These are phyloP conservation scores for Euglossa dilemma DNA, from an alignment of 1,140 invertebrate species.

Conservation along the genomic window DNA sequence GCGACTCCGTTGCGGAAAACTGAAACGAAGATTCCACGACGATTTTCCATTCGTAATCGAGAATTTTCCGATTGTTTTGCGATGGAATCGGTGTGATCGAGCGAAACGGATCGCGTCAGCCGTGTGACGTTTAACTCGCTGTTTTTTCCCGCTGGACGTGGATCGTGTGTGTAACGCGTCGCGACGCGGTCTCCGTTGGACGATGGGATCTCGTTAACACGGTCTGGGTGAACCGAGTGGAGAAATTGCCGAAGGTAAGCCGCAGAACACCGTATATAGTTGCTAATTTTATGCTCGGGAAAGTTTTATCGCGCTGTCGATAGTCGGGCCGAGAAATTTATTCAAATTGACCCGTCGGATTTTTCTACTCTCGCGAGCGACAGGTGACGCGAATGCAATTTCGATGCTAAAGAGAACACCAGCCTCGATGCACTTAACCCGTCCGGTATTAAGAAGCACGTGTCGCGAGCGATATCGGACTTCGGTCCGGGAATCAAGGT, in stretches of 20 bases:
- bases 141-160: background rate
- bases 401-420: slow-evolving; percentile 13
- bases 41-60: background rate
- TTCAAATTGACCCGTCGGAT: slow-evolving; percentile 49
- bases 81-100: background rate
- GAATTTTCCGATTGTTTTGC: too few relatives aligned
- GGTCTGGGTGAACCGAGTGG: too few relatives aligned
- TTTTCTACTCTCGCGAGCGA: slow-evolving; percentile 2
- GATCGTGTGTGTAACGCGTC: background rate
- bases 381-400: slow-evolving; percentile 27
- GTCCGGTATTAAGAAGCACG: slow-evolving; percentile 22
- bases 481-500: slow-evolving; percentile 39
- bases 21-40: slow-evolving; percentile 4
- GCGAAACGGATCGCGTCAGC: background rate
- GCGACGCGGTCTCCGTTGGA: background rate
- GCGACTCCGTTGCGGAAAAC: background rate
- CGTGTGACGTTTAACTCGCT: background rate
- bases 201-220: slow-evolving; percentile 26
- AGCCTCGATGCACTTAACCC: slow-evolving; percentile 24
- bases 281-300: slow-evolving; percentile 33
- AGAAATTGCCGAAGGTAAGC: slow-evolving; percentile 33
- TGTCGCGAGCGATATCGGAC: slow-evolving; percentile 18
- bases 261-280: slow-evolving; percentile 10
- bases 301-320: slow-evolving; percentile 4
- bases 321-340: slow-evolving; percentile 37